These are phyloP conservation scores for Orchesella cincta DNA, from an alignment of 1,140 invertebrate species.

Conservation along the genomic window DNA sequence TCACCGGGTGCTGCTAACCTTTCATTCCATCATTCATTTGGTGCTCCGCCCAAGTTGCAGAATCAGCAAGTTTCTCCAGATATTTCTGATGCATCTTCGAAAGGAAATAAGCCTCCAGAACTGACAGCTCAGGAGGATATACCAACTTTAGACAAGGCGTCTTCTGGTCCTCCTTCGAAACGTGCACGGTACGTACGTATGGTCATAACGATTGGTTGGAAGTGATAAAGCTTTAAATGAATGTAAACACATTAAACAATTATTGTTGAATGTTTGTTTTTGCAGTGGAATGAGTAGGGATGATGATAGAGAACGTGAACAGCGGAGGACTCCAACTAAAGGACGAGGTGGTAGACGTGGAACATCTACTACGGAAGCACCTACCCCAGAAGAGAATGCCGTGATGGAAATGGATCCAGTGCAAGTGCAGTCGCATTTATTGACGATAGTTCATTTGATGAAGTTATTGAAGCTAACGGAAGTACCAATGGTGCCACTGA, in stretches of 20 bases:
- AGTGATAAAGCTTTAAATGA: too few relatives aligned
- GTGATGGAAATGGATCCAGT: too few relatives aligned
- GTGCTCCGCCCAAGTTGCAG: constrained; percentile 38
- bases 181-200: constrained; percentile 44
- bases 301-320: constrained; percentile 34
- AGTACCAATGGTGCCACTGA: background rate
- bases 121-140: constrained; percentile 32
- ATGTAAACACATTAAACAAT: too few relatives aligned
- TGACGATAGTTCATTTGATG: constrained; percentile 27
- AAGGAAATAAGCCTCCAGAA: constrained; percentile 1
- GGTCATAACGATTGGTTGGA: too few relatives aligned
- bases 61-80: constrained; percentile 37
- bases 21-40: constrained; percentile 34
- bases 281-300: constrained; percentile 38
- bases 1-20: constrained; percentile 24
- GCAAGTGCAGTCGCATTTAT: constrained; percentile 19
- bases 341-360: constrained; percentile 40
- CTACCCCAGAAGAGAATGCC: background rate
- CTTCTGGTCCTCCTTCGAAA: constrained; percentile 26
- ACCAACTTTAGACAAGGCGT: constrained; percentile 18
- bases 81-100: constrained; percentile 25
- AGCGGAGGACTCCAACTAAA: constrained; percentile 22
- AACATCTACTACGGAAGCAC: background rate
- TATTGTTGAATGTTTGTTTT: too few relatives aligned
- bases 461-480: background rate